A percentile compares a stretch with the other conserved stretches of the same genome.
phyloP scores from a whole-genome alignment of 2,113 vertebrate species.

The Psephotus haematonotus region DNA sequence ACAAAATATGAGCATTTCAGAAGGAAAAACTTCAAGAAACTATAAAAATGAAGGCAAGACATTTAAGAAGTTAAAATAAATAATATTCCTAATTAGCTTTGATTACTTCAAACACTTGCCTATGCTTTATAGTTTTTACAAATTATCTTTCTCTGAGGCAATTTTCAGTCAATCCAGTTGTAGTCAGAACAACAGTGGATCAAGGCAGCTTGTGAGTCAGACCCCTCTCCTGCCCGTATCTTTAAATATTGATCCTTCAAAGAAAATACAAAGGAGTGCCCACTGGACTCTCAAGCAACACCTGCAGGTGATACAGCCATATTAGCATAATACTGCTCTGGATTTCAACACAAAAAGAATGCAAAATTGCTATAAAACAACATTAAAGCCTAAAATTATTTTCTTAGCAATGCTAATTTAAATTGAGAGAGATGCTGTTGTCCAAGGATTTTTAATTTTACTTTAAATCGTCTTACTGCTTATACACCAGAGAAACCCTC shows the following conservation, averaged over 20 bases:
- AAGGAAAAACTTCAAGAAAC: neutral
- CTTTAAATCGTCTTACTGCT: neutral
- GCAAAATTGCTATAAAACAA: slow-evolving; percentile 10
- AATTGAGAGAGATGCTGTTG: neutral
- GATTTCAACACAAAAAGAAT: neutral
- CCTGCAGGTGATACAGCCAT: neutral
- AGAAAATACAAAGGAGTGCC: neutral
- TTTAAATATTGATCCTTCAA: slow-evolving; percentile 29
- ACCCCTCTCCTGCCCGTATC: neutral
- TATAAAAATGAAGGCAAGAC: neutral
- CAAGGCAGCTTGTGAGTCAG: slow-evolving; percentile 10
- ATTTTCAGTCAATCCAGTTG: neutral
- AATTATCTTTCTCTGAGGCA: slow-evolving; percentile 12
- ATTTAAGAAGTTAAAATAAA: neutral
- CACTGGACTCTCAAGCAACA: neutral
- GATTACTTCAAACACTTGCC: neutral
- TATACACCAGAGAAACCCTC: slow-evolving; percentile 36
- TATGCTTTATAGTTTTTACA: neutral
- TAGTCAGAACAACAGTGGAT: neutral
- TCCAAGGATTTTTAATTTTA: slow-evolving; percentile 30
- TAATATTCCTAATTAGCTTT: neutral
- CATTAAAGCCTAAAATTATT: slow-evolving; percentile 21
- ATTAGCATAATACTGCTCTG: neutral
- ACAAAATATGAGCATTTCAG: neutral
- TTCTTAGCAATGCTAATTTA: slow-evolving; percentile 29